phyloP scores from a whole-genome alignment of 2,888 invertebrate species.

The Mechanitis mazaeus region DNA sequence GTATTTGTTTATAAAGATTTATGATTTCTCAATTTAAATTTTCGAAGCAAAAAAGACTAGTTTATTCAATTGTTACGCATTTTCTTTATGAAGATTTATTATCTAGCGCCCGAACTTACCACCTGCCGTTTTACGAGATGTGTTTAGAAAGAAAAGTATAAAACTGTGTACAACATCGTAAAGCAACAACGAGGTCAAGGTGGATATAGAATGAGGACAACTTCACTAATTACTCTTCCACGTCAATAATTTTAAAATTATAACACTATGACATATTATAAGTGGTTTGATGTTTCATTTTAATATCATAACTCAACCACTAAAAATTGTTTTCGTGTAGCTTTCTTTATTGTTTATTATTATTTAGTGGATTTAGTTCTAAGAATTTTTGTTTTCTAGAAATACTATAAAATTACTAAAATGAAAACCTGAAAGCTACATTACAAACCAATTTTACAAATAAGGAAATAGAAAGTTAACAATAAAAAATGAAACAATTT shows the following conservation, averaged over 20 bases:
- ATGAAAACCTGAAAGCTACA: too few relatives aligned
- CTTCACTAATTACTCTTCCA: conserved; percentile 62
- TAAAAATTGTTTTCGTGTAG: not conserved
- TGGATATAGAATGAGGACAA: conserved; percentile 64
- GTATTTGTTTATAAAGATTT: too few relatives aligned
- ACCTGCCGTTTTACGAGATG: conserved; percentile 50
- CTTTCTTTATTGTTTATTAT: not conserved
- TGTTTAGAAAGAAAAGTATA: conserved; percentile 55
- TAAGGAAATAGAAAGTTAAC: too few relatives aligned
- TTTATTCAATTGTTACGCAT: not conserved
- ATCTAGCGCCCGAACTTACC: conserved; percentile 37
- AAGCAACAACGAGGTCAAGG: conserved; percentile 70
- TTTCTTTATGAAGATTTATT: conserved; percentile 37
- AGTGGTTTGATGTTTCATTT: not conserved
- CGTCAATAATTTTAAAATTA: conserved; percentile 39
- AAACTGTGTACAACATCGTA: conserved; percentile 59
- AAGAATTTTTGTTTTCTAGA: too few relatives aligned
- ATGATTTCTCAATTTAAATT: too few relatives aligned
- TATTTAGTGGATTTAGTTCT: too few relatives aligned
- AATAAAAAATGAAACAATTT: too few relatives aligned
- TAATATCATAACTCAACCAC: not conserved
- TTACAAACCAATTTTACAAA: too few relatives aligned
- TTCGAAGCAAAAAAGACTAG: too few relatives aligned
- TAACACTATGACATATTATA: not conserved
- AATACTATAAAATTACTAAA: too few relatives aligned